Conservation (phyloP, 2,888 invertebrate species). For the Trissolcus brochymenae region DNA sequence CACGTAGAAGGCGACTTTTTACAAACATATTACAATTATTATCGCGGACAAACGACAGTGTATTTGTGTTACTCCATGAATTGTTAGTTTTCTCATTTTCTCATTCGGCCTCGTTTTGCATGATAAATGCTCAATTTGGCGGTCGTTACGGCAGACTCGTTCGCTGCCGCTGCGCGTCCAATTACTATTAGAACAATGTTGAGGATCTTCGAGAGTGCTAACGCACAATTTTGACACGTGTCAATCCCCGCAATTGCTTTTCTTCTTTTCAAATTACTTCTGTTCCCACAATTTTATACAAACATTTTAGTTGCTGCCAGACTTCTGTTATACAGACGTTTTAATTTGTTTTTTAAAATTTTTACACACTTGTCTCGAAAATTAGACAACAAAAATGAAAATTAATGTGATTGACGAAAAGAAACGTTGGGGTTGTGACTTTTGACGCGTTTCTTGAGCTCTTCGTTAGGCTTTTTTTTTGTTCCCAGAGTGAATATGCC, state of each 20-base stretch:
- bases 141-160: slow-evolving; percentile 48
- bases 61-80: slow-evolving; percentile 40
- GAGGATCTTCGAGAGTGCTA: slow-evolving; percentile 20
- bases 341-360: too few species aligned
- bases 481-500: slow-evolving; percentile 16
- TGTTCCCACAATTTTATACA: too few species aligned
- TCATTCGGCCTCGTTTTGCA: slow-evolving; percentile 54
- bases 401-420: too few species aligned
- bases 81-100: slow-evolving; percentile 51
- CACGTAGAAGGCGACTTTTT: too few species aligned
- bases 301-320: too few species aligned
- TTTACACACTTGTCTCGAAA: too few species aligned
- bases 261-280: too few species aligned
- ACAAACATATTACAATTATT: slow-evolving; percentile 17
- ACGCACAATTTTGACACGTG: slow-evolving; percentile 24
- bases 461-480: slow-evolving; percentile 37
- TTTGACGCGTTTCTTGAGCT: slow-evolving; percentile 23
- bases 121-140: slow-evolving; percentile 55
- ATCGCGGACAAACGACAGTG: slow-evolving; percentile 12
- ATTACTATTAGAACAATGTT: slow-evolving; percentile 46
- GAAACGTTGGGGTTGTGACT: not conserved
- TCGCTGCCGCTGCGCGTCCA: slow-evolving; percentile 35
- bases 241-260: slow-evolving; percentile 7
- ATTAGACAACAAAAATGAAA: too few species aligned
- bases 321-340: too few species aligned